Conservation (phyloP, 2,113 vertebrate species). For the Geococcyx californianus region DNA sequence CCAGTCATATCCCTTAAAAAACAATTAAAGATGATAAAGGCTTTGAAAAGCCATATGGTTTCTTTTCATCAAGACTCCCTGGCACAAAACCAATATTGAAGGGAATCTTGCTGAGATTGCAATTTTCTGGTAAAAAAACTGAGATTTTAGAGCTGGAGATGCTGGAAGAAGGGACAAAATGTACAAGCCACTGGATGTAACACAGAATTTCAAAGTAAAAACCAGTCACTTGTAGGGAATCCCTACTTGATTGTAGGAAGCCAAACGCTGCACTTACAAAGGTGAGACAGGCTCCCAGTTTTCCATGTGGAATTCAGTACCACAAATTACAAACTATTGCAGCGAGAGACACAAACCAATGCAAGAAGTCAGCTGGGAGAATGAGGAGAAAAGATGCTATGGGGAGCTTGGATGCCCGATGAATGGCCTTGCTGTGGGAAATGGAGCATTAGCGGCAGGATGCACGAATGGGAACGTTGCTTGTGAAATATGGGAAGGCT, state of each 20-base stretch:
- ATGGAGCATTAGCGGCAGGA: fast-evolving
- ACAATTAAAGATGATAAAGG: constrained; percentile 7
- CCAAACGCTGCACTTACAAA: not conserved
- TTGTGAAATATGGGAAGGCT: fast-evolving
- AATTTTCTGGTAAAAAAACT: not conserved
- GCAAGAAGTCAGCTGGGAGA: fast-evolving
- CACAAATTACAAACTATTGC: not conserved
- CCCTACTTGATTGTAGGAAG: not conserved
- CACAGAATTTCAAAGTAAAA: not conserved
- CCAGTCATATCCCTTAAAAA: not conserved
- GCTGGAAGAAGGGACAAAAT: not conserved
- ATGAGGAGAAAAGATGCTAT: not conserved
- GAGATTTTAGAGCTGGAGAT: not conserved
- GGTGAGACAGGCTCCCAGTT: fast-evolving
- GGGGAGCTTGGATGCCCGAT: fast-evolving
- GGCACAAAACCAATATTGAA: not conserved
- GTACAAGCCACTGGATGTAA: not conserved
- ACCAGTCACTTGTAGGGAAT: not conserved
- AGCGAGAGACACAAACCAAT: not conserved
- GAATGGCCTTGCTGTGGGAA: fast-evolving
- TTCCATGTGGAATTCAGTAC: fast-evolving
- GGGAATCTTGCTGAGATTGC: not conserved
- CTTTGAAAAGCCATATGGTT: not conserved
- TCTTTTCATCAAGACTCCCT: not conserved
- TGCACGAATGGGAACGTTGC: fast-evolving